These are phyloP conservation scores for Clivina fossor DNA, from an alignment of 2,888 invertebrate genomes.

Conservation along the genomic window DNA sequence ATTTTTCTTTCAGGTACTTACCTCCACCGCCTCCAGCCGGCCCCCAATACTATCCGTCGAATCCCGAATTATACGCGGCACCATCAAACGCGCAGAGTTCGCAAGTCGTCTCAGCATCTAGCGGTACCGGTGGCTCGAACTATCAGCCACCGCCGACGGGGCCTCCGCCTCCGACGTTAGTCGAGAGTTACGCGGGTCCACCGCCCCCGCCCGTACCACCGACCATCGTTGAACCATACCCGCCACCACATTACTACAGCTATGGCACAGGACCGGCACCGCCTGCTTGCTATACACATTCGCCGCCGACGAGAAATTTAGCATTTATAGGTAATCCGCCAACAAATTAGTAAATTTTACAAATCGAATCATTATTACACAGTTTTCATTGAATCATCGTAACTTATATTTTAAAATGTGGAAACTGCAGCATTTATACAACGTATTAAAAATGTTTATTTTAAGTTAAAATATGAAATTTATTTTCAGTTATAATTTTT, in stretches of 20 bases:
- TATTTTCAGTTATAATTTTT: too few species aligned
- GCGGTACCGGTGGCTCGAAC: slow-evolving; percentile 52
- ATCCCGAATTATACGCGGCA: slow-evolving; percentile 56
- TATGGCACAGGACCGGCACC: slow-evolving; percentile 55
- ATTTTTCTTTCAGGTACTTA: slow-evolving; percentile 42
- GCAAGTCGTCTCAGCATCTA: slow-evolving; percentile 51
- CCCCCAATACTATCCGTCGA: slow-evolving; percentile 57
- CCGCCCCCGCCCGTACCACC: slow-evolving; percentile 51
- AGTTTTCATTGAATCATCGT: too few species aligned
- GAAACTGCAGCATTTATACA: too few species aligned
- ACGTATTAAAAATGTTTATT: too few species aligned
- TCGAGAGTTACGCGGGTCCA: slow-evolving; percentile 49
- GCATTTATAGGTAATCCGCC: slow-evolving; percentile 68
- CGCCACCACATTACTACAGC: slow-evolving; percentile 57
- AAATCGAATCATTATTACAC: neutral
- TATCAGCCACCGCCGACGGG: slow-evolving; percentile 52
- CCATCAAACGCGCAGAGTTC: slow-evolving; percentile 44
- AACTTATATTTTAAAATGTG: too few species aligned
- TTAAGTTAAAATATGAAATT: too few species aligned
- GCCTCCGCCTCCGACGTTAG: slow-evolving; percentile 47
- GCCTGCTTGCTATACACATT: slow-evolving; percentile 59
- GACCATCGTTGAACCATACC: slow-evolving; percentile 56
- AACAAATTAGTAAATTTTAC: slow-evolving; percentile 45
- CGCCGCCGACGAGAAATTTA: slow-evolving; percentile 64
- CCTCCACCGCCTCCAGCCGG: slow-evolving; percentile 43